Percentiles rank a stretch among this genome's conserved stretches.
Conservation (phyloP, 2,797 vertebrate species). For the Thamnophis elegans region DNA sequence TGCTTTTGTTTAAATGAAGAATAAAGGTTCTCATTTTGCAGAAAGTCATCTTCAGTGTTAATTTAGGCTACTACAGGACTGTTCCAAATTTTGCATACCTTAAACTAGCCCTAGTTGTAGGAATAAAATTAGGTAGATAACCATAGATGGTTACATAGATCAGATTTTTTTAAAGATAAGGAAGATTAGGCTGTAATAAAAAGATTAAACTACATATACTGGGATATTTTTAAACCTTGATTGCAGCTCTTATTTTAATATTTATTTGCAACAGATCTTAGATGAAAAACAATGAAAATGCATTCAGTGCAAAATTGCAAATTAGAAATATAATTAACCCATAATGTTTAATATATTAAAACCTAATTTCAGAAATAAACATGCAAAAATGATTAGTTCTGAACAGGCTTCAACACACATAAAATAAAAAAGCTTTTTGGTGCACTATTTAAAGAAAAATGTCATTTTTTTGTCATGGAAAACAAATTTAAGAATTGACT, state of each 20-base stretch:
- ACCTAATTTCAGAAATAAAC: neutral
- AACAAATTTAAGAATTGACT: neutral
- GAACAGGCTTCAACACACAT: neutral
- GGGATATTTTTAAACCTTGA: neutral
- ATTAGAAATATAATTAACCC: neutral
- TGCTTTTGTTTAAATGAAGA: too few relatives aligned
- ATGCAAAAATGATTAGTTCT: slow-evolving; percentile 2
- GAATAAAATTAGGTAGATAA: neutral
- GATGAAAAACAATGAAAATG: neutral
- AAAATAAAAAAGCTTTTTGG: slow-evolving; percentile 6
- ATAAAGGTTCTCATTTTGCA: neutral
- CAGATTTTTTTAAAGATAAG: neutral
- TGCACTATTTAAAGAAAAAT: neutral
- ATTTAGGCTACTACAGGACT: neutral
- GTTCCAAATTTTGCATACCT: neutral
- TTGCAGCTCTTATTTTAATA: neutral
- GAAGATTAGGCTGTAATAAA: neutral
- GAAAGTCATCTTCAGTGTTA: neutral
- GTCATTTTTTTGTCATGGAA: neutral
- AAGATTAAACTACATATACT: neutral
- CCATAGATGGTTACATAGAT: neutral
- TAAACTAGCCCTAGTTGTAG: neutral
- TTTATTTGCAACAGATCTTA: neutral
- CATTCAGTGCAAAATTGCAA: neutral
- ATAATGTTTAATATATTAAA: neutral